phyloP scores from a whole-genome alignment of 2,797 vertebrate species.

The Pachyuromys duprasi region DNA sequence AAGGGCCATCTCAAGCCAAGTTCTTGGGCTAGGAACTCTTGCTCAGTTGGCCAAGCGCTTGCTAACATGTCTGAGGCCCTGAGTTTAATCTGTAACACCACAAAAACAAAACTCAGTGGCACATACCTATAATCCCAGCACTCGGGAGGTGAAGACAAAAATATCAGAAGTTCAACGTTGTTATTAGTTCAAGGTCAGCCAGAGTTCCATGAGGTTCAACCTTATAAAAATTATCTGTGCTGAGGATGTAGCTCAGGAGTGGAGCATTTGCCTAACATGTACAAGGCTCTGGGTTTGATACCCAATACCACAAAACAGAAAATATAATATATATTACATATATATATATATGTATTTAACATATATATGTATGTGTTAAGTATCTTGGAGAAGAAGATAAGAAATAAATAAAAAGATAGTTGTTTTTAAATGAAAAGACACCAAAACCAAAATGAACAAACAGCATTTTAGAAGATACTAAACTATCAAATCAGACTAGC shows the following conservation, averaged over 20 bases:
- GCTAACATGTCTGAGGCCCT: not conserved
- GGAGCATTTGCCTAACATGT: not conserved
- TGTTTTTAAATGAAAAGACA: not conserved
- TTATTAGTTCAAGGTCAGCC: not conserved
- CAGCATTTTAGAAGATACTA: not conserved
- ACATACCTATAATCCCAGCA: not conserved
- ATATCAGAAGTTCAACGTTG: not conserved
- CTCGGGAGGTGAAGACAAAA: not conserved
- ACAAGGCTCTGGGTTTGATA: not conserved
- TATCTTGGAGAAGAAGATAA: not conserved
- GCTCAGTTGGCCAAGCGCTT: not conserved
- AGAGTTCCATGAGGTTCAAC: not conserved
- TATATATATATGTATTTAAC: too few relatives aligned
- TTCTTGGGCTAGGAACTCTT: not conserved
- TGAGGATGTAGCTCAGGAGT: not conserved
- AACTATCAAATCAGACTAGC: not conserved
- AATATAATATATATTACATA: too few relatives aligned
- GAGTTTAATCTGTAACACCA: not conserved
- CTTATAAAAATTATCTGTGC: not conserved
- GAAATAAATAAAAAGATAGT: not conserved
- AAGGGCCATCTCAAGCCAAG: not conserved
- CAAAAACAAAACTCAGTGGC: not conserved
- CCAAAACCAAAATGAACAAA: slow-evolving; percentile 3
- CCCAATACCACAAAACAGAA: not conserved
- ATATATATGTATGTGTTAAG: not conserved